These are phyloP conservation scores for Crenichthys baileyi DNA, from an alignment of 2,797 vertebrate genomes.

Conservation along the genomic window DNA sequence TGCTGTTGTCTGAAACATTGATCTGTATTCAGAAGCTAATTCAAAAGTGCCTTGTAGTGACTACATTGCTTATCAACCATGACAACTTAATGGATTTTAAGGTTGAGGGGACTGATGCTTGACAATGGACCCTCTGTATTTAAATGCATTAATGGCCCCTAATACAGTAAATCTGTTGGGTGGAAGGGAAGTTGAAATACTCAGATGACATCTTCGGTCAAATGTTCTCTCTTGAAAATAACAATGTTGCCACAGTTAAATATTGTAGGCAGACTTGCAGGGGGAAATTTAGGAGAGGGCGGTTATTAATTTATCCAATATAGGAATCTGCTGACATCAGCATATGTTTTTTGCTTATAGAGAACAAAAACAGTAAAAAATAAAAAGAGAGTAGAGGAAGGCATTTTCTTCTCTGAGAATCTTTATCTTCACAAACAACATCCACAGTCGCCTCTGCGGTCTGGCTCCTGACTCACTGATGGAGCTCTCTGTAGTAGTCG, in stretches of 20 bases:
- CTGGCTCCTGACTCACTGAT: neutral
- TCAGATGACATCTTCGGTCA: neutral
- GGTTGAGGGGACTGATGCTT: neutral
- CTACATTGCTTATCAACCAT: neutral
- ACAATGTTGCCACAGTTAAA: neutral
- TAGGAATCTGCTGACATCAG: neutral
- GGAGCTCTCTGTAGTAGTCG: neutral
- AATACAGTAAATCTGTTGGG: neutral
- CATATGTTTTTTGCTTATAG: neutral
- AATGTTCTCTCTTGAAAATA: neutral
- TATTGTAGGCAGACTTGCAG: neutral
- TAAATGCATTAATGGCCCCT: neutral
- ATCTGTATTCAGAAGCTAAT: conserved; percentile 1
- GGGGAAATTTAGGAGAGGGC: neutral
- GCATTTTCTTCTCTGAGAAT: neutral
- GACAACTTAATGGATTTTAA: neutral
- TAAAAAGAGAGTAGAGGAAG: neutral
- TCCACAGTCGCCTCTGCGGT: neutral
- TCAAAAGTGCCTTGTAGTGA: neutral
- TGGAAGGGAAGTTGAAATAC: neutral
- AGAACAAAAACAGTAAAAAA: neutral
- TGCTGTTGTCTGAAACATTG: neutral
- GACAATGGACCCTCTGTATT: neutral
- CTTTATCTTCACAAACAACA: neutral
- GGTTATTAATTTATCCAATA: neutral